Evolutionary conservation across 2,888 invertebrate species (phyloP).

Genomic region (Pocota personata): DNA sequence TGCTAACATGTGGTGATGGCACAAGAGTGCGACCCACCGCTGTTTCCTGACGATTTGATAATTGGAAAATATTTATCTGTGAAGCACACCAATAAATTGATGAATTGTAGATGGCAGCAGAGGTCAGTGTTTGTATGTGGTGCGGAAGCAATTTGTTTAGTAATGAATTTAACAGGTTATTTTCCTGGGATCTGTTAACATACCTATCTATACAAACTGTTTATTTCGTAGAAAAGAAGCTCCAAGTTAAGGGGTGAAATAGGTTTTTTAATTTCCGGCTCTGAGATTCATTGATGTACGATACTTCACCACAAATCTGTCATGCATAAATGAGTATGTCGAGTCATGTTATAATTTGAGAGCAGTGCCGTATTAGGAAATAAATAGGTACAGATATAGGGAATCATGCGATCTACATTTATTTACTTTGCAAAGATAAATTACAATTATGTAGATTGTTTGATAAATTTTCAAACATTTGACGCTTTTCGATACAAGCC

Average conservation of each 20-base stretch:
- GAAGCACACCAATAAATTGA: slow-evolving; percentile 63
- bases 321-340: too few species aligned
- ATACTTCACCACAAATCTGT: too few species aligned
- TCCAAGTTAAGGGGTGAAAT: not conserved
- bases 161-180: slow-evolving; percentile 61
- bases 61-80: slow-evolving; percentile 72
- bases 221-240: not conserved
- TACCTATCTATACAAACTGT: not conserved
- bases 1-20: slow-evolving; percentile 40
- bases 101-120: slow-evolving; percentile 53
- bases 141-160: slow-evolving; percentile 54
- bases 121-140: slow-evolving; percentile 51
- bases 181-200: not conserved
- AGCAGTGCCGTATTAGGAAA: too few species aligned
- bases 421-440: too few species aligned
- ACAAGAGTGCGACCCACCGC: slow-evolving; percentile 61
- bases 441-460: too few species aligned
- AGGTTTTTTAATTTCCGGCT: not conserved
- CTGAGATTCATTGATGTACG: not conserved
- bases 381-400: too few species aligned
- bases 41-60: slow-evolving; percentile 68
- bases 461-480: too few species aligned
- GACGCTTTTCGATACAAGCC: too few species aligned
- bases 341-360: too few species aligned
- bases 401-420: too few species aligned